Evolutionary conservation across 2,797 vertebrate genomes (phyloP).

Genomic region (Melanotaenia boesemani): DNA sequence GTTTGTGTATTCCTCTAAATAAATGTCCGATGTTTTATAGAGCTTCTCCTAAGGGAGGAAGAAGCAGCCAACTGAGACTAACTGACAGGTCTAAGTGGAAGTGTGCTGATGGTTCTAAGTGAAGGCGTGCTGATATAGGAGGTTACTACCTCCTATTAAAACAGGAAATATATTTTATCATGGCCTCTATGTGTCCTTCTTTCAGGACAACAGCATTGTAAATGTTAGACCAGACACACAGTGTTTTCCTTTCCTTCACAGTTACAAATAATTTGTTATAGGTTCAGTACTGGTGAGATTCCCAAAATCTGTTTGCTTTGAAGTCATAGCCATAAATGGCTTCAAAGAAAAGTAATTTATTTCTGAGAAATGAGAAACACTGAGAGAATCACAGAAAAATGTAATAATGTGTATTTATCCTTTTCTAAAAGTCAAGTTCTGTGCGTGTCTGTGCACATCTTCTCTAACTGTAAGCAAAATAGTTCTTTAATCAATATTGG

Average conservation of each 20-base stretch:
- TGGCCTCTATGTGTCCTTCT: conserved; percentile 64
- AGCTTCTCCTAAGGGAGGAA: conserved; percentile 48
- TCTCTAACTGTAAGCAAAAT: neutral
- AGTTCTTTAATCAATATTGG: neutral
- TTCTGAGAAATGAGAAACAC: too few relatives aligned
- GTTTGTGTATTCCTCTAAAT: conserved; percentile 39
- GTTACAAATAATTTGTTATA: conserved; percentile 30
- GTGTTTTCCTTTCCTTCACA: conserved; percentile 31
- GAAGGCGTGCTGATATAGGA: conserved; percentile 68
- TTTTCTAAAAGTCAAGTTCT: too few relatives aligned
- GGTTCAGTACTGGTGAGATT: conserved; percentile 11
- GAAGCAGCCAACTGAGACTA: conserved; percentile 71
- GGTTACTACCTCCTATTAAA: conserved; percentile 67
- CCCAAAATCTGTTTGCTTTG: conserved; percentile 4
- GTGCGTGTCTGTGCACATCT: neutral
- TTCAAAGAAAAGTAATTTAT: too few relatives aligned
- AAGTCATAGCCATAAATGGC: neutral
- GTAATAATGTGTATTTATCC: too few relatives aligned
- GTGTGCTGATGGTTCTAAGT: conserved; percentile 62
- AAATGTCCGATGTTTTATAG: conserved; percentile 49
- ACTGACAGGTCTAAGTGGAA: conserved; percentile 71
- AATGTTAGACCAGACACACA: conserved; percentile 41
- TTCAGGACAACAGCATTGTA: conserved; percentile 45
- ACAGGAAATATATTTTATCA: conserved; percentile 63
- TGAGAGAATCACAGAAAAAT: too few relatives aligned